Conservation (phyloP, 2,113 vertebrate species). For the Podarcis cretensis region DNA sequence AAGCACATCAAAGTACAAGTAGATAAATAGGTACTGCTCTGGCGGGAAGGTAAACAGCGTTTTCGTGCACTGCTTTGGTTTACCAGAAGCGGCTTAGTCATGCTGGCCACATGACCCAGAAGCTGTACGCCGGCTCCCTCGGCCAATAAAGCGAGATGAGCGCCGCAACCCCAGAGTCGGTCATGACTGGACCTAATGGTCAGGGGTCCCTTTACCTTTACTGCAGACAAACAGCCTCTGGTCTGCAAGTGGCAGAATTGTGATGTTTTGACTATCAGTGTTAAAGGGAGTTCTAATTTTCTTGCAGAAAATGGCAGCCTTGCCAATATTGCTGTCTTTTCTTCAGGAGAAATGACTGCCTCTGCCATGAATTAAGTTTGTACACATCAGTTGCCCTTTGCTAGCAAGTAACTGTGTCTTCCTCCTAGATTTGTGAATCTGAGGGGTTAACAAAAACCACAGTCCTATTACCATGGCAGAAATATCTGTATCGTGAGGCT, state of each 20-base stretch:
- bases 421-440: background rate
- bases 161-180: no score
- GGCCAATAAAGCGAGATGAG: no score
- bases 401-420: background rate
- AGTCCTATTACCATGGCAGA: background rate
- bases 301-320: background rate
- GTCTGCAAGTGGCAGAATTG: background rate
- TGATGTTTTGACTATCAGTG: background rate
- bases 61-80: no score
- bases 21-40: no score
- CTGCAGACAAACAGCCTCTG: conserved; percentile 19
- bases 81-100: no score
- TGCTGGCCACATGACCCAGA: no score
- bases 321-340: conserved; percentile 3
- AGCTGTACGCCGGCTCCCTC: no score
- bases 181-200: no score
- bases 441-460: background rate
- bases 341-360: background rate
- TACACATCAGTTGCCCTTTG: background rate
- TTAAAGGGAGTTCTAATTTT: background rate
- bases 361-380: background rate
- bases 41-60: no score
- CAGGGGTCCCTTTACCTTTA: background rate
- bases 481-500: background rate
- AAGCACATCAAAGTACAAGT: no score